These are phyloP conservation scores for Dinomys branickii DNA, from an alignment of 2,113 vertebrate genomes.

Conservation along the genomic window DNA sequence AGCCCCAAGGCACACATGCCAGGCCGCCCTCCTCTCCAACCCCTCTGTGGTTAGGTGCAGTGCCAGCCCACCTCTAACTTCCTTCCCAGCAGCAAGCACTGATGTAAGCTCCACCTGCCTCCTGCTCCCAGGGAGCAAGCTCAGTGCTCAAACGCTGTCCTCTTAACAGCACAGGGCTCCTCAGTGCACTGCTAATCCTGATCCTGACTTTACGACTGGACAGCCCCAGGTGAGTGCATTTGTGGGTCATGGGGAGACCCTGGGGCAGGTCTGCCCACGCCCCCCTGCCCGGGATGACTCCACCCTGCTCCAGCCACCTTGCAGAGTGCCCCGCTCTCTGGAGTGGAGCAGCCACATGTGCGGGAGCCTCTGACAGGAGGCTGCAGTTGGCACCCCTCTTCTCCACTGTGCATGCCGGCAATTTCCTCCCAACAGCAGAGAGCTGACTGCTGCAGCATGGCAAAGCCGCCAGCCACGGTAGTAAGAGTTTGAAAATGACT, in stretches of 20 bases:
- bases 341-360: neutral
- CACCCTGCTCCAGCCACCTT: neutral
- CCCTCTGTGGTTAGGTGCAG: rapidly evolving
- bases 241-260: neutral
- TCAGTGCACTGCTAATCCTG: neutral
- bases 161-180: rapidly evolving
- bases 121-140: neutral
- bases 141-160: neutral
- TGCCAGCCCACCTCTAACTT: neutral
- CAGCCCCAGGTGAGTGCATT: neutral
- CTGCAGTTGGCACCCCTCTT: too few species aligned
- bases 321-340: neutral
- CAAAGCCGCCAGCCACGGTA: neutral
- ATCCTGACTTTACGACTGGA: neutral
- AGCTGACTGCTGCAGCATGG: neutral
- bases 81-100: neutral
- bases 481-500: neutral
- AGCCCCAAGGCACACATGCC: neutral
- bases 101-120: too few species aligned
- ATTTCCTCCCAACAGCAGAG: neutral
- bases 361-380: neutral
- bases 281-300: neutral
- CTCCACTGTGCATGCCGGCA: neutral
- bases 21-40: rapidly evolving
- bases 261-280: neutral